phyloP scores from a whole-genome alignment of 2,888 invertebrate genomes.

The Dasypolia templi region DNA sequence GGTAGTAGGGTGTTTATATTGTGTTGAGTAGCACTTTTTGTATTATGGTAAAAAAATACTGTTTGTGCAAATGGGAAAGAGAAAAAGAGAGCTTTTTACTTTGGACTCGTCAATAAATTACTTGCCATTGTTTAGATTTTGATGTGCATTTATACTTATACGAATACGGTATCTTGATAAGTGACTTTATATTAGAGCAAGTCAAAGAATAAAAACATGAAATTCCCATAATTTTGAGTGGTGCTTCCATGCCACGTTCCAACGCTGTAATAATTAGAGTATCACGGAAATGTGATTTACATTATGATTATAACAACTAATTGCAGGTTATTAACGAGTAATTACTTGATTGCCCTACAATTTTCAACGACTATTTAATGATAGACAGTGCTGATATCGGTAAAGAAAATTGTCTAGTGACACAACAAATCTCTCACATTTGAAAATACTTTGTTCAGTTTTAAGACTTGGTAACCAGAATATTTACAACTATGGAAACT shows the following conservation, averaged over 20 bases:
- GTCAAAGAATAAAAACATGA: neutral
- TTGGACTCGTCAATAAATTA: too few species aligned
- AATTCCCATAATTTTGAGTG: neutral
- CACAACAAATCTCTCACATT: constrained; percentile 28
- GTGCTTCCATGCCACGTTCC: neutral
- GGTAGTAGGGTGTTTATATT: neutral
- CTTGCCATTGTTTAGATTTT: too few species aligned
- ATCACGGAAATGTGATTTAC: neutral
- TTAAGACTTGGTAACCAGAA: neutral
- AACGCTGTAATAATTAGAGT: constrained; percentile 21
- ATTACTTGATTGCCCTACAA: neutral
- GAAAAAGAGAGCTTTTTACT: too few species aligned
- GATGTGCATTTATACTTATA: too few species aligned
- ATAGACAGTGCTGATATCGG: neutral
- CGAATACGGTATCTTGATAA: too few species aligned
- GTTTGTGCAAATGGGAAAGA: too few species aligned
- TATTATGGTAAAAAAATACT: neutral
- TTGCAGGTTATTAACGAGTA: neutral
- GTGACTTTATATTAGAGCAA: neutral
- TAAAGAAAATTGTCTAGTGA: constrained; percentile 13
- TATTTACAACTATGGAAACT: neutral
- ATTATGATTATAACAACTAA: constrained; percentile 3
- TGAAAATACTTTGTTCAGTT: neutral
- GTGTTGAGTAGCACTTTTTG: neutral
- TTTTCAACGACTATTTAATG: neutral